Evolutionary conservation across 2,113 vertebrate genomes (phyloP), one percentile per base, ranked within the genome.

Genomic region (Urocitellus parryii): DNA sequence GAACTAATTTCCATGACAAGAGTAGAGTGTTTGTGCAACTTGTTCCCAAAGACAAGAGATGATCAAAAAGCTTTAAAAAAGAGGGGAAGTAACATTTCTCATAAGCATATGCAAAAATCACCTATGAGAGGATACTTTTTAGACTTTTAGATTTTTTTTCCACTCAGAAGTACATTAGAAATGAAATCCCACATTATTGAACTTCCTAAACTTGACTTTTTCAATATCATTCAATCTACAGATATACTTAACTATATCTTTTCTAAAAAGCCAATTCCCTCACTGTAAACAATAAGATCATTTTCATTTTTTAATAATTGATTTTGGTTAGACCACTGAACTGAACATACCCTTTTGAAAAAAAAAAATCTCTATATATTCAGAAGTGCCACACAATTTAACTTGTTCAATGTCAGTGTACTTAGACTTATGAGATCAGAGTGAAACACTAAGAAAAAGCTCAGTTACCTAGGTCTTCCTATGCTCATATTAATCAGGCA

Each of bases 1-100:
- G n/a, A 79, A 89, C 67, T 88, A 81, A 67, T 85, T 83, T 95
- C 29, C 24, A 95, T 70, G 74, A 90, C 24, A 95, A 51, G n/a
- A 32, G 12, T 74, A 34, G 34, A 1, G 5, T 68, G 39, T 80
- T 83, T 56, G 4, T 82, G 22, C 20, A 56, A 51, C 27, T 92
- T 91, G 3, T 88, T 96, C 45, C 27, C n/a, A 63, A 8, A 53
- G n/a, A 22, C 34, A 82, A n/a, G 56, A 73, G 25, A 74, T 68
- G 25, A 77, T 72, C 88, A 16, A 53, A 25, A 67, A 73, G 16
- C 51, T 1, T 12, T n/a, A 42, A 48, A 9, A n/a, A 53, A 58
- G 79, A 86, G 39, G 7, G 22, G 20, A 88, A 76, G 29, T 27
- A 76, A 34, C 53, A 65, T 25, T 89, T 83, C 39, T 89, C 48